Conservation (phyloP, 2,888 invertebrate species). For the Philereme vetulata region DNA sequence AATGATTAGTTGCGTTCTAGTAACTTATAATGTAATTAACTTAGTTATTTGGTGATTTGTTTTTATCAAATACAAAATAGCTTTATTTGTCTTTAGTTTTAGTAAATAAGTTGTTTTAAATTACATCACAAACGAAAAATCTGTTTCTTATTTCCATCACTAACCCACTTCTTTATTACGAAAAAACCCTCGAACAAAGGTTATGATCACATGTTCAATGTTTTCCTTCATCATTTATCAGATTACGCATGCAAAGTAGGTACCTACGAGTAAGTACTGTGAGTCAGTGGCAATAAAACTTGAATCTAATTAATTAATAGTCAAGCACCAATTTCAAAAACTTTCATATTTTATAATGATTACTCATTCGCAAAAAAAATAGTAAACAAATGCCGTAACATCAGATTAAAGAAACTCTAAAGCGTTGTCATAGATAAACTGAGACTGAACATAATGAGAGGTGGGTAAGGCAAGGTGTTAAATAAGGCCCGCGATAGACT, state of each 20-base stretch:
- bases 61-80: constrained; percentile 22
- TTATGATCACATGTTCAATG: neutral
- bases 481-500: constrained; percentile 16
- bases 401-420: constrained; percentile 4
- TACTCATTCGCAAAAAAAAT: constrained; percentile 18
- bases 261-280: constrained; percentile 15
- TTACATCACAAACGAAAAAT: constrained; percentile 29
- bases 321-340: constrained; percentile 13
- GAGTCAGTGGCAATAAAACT: constrained; percentile 29
- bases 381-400: constrained; percentile 8
- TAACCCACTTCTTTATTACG: neutral
- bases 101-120: constrained; percentile 11
- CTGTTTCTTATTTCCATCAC: constrained; percentile 11
- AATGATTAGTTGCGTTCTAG: constrained; percentile 44
- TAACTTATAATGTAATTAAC: constrained; percentile 25
- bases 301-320: constrained; percentile 14
- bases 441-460: constrained; percentile 1
- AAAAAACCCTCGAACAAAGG: constrained; percentile 1
- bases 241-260: constrained; percentile 10
- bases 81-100: constrained; percentile 3
- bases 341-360: constrained; percentile 13
- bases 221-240: constrained; percentile 15
- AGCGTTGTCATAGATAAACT: constrained; percentile 7
- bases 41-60: constrained; percentile 6
- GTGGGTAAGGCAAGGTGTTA: constrained; percentile 5